Percentiles rank a stretch among this genome's conserved stretches.
Evolutionary conservation across 2,113 vertebrate species (phyloP).

Genomic region (Prionailurus bengalensis): DNA sequence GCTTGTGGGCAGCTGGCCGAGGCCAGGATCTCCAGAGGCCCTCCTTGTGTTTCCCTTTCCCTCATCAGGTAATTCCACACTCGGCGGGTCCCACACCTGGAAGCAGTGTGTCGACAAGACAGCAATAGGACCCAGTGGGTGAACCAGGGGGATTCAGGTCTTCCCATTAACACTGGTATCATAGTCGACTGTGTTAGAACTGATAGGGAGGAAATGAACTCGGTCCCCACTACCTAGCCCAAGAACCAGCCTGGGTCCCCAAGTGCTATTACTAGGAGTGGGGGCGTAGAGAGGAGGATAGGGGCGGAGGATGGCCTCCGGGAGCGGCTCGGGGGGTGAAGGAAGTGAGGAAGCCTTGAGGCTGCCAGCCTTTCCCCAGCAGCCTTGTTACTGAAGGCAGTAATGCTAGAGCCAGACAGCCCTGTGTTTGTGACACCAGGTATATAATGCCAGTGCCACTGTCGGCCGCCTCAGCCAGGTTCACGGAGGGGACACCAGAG

Average conservation of each 20-base stretch:
- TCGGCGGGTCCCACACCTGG: conserved; percentile 29
- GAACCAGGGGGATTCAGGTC: background rate
- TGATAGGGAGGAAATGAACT: conserved; percentile 38
- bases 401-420: conserved; percentile 19
- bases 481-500: background rate
- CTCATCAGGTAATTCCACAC: conserved; percentile 28
- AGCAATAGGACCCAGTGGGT: background rate
- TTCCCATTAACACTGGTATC: conserved; percentile 44
- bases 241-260: conserved; percentile 77
- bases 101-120: conserved; percentile 33
- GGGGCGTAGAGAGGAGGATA: conserved; percentile 7
- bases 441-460: conserved; percentile 52
- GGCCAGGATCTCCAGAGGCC: conserved; percentile 66
- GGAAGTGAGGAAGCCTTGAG: conserved; percentile 32
- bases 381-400: conserved; percentile 38
- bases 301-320: background rate
- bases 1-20: conserved; percentile 75
- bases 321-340: background rate
- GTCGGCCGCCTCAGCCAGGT: conserved; percentile 27
- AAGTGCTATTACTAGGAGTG: background rate
- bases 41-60: conserved; percentile 12
- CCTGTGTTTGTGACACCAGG: conserved; percentile 7
- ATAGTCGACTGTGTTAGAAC: conserved; percentile 9
- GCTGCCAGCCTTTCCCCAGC: conserved; percentile 31
- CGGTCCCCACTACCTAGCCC: conserved; percentile 45